Evolutionary conservation across 2,797 vertebrate genomes (phyloP).

Genomic region (Micropoecilia bifurca): DNA sequence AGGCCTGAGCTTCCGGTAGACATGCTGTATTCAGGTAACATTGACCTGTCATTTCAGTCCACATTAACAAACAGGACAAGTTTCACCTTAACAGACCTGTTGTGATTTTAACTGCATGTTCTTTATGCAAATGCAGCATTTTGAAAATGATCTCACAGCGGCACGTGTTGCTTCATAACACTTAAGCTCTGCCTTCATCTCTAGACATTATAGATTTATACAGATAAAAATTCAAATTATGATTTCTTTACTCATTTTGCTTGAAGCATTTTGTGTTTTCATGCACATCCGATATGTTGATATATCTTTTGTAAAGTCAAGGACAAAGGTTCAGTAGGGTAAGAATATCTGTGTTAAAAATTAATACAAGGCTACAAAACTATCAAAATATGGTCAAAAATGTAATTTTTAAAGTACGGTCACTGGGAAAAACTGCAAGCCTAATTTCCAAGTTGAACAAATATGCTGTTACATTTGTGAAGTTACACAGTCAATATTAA

Average conservation of each 20-base stretch:
- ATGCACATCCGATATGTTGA: not conserved
- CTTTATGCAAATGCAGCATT: not conserved
- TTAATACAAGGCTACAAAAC: not conserved
- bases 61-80: not conserved
- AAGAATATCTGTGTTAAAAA: not conserved
- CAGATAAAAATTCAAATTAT: not conserved
- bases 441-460: not conserved
- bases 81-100: slow-evolving; percentile 5
- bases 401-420: not conserved
- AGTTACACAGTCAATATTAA: not conserved
- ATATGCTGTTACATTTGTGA: not conserved
- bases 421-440: no score
- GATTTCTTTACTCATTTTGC: not conserved
- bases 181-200: not conserved
- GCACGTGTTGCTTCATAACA: not conserved
- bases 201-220: not conserved
- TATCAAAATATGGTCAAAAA: no score
- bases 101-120: slow-evolving; percentile 18
- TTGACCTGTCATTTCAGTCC: slow-evolving; percentile 27
- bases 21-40: slow-evolving; percentile 23
- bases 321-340: not conserved
- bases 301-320: not conserved
- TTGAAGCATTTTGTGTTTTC: not conserved
- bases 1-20: slow-evolving; percentile 10
- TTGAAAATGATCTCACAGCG: not conserved